Base-by-base conservation (phyloP, 92 coral and sea anemone species). In the Phenganax stokvisi region DNA sequence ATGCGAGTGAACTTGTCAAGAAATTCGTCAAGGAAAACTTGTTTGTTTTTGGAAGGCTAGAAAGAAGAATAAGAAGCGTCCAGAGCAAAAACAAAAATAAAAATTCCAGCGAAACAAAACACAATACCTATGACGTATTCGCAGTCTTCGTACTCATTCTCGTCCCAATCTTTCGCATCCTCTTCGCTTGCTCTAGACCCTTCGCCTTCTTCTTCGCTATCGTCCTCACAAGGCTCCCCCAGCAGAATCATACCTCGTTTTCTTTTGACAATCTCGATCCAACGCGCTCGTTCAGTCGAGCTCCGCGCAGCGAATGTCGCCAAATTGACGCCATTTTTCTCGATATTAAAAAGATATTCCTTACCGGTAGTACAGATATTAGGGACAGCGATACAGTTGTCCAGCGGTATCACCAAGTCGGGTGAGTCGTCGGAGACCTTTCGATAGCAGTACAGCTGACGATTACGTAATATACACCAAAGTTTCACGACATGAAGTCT, bases 401-500 rank as follows among this genome's bases (percentile, higher is more conserved):
- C 92, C 51, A 93, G 78, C 59, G 87, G 94, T 27, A 93, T 76
- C 11, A 88, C 86, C 44, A 85, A 84, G 51, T 91, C 97, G 47
- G 92, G 85, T 72, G 87, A 89, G 27, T 92, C 92, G 75, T 91
- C 92, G 61, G 87, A 89, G 61, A 93, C 90, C 31, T 81, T 88
- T 72, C 84, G 92, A 79, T 89, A 93, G 83, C 98, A 91, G 84
- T 88, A 86, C 47, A 93, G 83, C 44, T 91, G 90, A 15, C 92
- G 91, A 58, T 91, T 92, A 20, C 97, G 90, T 9, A 93, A 79
- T 51, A 91, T 80, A 73, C 94, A 91, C 98, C 98, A 93, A 15
- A 96, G 91, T 55, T 90, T 91, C 52, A 80, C 54, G 57, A 75
- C 85, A 3, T 85, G 84, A 0, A 55, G 55, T 0, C 70, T 56